Conservation (phyloP, 2,888 invertebrate species). For the Euclidia mi region DNA sequence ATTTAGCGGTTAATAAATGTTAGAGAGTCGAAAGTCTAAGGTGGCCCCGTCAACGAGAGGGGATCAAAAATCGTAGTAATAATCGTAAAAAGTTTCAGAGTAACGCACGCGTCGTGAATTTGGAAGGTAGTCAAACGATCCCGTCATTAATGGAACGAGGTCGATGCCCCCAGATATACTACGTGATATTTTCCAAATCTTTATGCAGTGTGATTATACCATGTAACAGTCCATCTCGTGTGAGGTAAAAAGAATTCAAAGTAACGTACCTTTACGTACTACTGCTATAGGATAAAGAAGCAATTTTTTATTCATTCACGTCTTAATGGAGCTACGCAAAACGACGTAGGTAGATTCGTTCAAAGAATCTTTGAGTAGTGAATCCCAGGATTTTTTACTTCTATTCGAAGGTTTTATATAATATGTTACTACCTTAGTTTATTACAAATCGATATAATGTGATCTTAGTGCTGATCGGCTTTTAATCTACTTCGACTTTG, state of each 20-base stretch:
- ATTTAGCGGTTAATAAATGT: too few species aligned
- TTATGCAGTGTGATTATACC: conserved; percentile 45
- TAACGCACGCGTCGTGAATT: too few species aligned
- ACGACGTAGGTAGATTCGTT: conserved; percentile 25
- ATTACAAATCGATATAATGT: too few species aligned
- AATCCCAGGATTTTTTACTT: conserved; percentile 21
- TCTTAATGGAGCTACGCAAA: conserved; percentile 41
- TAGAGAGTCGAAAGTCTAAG: too few species aligned
- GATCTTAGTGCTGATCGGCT: too few species aligned
- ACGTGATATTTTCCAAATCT: conserved; percentile 63
- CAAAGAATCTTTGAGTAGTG: conserved; percentile 27
- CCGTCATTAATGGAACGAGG: conserved; percentile 72
- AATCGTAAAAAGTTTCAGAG: too few species aligned
- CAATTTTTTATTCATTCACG: conserved; percentile 54
- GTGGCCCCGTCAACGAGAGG: too few species aligned
- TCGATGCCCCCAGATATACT: conserved; percentile 58
- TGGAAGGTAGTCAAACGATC: conserved; percentile 76
- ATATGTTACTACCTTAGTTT: too few species aligned
- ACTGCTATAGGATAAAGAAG: conserved; percentile 32
- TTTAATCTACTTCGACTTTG: not conserved
- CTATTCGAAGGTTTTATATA: not conserved
- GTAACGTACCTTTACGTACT: conserved; percentile 26
- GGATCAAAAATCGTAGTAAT: too few species aligned
- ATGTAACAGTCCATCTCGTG: conserved; percentile 40
- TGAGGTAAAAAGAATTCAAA: conserved; percentile 48